Conservation (phyloP, 2,888 invertebrate genomes). For the Tortricodes alternella region DNA sequence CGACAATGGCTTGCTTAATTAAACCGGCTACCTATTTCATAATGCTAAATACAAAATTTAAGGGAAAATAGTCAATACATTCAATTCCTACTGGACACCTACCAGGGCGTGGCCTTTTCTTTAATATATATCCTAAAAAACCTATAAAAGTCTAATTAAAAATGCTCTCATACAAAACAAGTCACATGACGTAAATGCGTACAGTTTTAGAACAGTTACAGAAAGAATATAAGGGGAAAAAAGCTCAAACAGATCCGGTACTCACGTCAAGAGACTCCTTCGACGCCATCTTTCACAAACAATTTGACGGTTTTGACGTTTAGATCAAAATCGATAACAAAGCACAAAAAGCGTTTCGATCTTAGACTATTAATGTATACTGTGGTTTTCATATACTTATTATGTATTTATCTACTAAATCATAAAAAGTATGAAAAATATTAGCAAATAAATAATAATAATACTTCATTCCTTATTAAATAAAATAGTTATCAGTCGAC, state of each 20-base stretch:
- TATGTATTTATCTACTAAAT: too few species aligned
- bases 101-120: slow-evolving; percentile 42
- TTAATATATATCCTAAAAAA: slow-evolving; percentile 30
- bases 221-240: slow-evolving; percentile 33
- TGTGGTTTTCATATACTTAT: too few species aligned
- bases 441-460: too few species aligned
- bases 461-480: too few species aligned
- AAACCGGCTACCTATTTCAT: neutral
- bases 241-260: slow-evolving; percentile 50
- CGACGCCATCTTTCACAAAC: slow-evolving; percentile 81
- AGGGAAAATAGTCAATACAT: slow-evolving; percentile 21
- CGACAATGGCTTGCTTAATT: neutral
- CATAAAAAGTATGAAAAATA: too few species aligned
- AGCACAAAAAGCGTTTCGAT: slow-evolving; percentile 25
- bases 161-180: slow-evolving; percentile 11
- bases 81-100: slow-evolving; percentile 20
- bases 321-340: slow-evolving; percentile 63
- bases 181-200: slow-evolving; percentile 12
- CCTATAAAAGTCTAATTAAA: slow-evolving; percentile 14
- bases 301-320: slow-evolving; percentile 72
- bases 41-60: slow-evolving; percentile 1
- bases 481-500: too few species aligned
- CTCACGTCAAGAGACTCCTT: slow-evolving; percentile 81
- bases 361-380: too few species aligned
- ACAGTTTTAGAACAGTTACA: slow-evolving; percentile 12